These are phyloP conservation scores for Diabrotica balteata DNA, from an alignment of 2,888 invertebrate species.

Conservation along the genomic window DNA sequence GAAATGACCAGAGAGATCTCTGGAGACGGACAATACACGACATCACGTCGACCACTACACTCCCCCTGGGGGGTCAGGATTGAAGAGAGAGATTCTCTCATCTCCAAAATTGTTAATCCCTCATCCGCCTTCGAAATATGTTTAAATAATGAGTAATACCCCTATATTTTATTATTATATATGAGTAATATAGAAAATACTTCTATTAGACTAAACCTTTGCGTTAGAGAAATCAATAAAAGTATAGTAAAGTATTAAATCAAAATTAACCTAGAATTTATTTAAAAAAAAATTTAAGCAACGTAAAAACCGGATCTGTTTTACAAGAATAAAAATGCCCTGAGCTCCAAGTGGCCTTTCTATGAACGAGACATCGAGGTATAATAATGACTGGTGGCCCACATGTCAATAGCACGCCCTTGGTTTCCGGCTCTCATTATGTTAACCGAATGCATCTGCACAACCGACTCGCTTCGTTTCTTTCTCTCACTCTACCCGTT, in stretches of 20 bases:
- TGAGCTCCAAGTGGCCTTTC: constrained; percentile 7
- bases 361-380: constrained; percentile 21
- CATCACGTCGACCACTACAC: too few species aligned
- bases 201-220: too few species aligned
- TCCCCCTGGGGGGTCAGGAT: too few species aligned
- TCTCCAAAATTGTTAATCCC: too few species aligned
- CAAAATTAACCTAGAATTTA: constrained; percentile 1
- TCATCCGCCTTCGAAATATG: too few species aligned
- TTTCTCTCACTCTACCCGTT: constrained; percentile 12
- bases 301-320: constrained; percentile 7
- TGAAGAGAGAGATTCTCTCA: too few species aligned
- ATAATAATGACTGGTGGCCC: constrained; percentile 40
- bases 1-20: too few species aligned
- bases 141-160: too few species aligned
- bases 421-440: constrained; percentile 46
- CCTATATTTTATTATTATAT: too few species aligned
- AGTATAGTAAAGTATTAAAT: not conserved
- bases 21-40: too few species aligned
- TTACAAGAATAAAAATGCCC: constrained; percentile 4
- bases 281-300: not conserved
- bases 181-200: too few species aligned
- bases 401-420: constrained; percentile 49
- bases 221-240: too few species aligned
- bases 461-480: constrained; percentile 25
- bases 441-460: constrained; percentile 37